A percentile compares a stretch with the other conserved stretches of the same genome.
Conservation (phyloP, 2,797 vertebrate genomes). For the Gallinago nigripennis region DNA sequence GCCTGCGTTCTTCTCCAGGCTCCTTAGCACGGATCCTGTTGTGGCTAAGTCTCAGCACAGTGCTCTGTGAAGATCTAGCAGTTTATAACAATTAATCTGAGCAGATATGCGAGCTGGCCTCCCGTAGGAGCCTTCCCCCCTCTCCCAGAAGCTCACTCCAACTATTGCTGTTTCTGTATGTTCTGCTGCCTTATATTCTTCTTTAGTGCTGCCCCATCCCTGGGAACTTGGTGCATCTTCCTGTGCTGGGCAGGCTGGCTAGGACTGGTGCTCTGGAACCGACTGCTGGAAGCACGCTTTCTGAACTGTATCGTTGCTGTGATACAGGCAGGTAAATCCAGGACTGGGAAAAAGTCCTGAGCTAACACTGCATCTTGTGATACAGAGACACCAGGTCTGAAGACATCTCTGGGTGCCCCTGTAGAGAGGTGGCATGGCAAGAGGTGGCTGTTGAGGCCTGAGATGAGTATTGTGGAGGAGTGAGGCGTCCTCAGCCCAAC, state of each 20-base stretch:
- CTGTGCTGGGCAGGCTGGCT: background rate
- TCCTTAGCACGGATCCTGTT: background rate
- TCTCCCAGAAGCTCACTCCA: background rate
- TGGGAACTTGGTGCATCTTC: background rate
- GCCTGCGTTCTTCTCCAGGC: background rate
- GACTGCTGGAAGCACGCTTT: background rate
- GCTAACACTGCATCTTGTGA: background rate
- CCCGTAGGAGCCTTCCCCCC: background rate
- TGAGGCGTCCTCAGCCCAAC: background rate
- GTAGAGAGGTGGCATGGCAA: background rate
- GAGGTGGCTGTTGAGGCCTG: background rate
- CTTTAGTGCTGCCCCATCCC: background rate
- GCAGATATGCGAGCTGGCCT: accelerated
- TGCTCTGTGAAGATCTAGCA: background rate
- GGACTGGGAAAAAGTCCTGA: background rate
- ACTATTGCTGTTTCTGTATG: background rate
- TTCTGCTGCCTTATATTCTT: background rate
- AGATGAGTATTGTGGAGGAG: background rate
- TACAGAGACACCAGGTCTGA: background rate
- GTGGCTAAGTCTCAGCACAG: background rate
- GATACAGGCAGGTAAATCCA: background rate
- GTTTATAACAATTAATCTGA: background rate
- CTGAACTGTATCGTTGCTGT: background rate
- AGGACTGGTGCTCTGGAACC: background rate
- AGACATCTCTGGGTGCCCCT: background rate